Evolutionary conservation across 2,113 vertebrate genomes (phyloP).

Genomic region (Triplophysa dalaica): DNA sequence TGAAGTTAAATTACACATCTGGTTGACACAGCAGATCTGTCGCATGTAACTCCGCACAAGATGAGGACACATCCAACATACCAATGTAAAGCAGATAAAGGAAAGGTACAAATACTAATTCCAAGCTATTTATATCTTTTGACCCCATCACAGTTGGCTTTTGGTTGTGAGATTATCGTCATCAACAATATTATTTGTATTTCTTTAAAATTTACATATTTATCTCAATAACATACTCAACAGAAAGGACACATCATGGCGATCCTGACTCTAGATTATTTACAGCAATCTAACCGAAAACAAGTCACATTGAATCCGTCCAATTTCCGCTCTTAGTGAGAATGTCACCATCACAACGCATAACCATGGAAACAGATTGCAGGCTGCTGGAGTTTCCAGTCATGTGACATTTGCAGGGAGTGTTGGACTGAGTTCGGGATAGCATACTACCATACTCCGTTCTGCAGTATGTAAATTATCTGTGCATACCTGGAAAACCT

Average conservation of each 20-base stretch:
- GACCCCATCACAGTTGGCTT: conserved; percentile 54
- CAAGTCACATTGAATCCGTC: conserved; percentile 63
- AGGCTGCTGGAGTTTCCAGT: conserved; percentile 14
- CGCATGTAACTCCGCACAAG: conserved; percentile 37
- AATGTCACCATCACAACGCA: conserved; percentile 48
- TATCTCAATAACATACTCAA: conserved; percentile 73
- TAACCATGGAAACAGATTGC: conserved; percentile 55
- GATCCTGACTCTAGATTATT: conserved; percentile 69
- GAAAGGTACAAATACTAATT: conserved; percentile 65
- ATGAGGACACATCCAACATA: conserved; percentile 44
- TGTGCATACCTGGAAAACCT: too few relatives aligned
- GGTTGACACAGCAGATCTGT: conserved; percentile 29
- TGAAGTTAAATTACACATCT: conserved; percentile 16
- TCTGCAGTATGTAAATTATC: not conserved
- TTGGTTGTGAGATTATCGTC: conserved; percentile 49
- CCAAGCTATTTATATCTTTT: conserved; percentile 42
- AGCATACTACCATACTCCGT: not conserved
- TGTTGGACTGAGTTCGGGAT: not conserved
- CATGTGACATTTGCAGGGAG: conserved; percentile 21
- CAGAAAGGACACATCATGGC: conserved; percentile 75
- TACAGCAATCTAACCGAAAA: conserved; percentile 74
- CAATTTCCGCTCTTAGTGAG: conserved; percentile 50
- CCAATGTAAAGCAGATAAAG: conserved; percentile 61
- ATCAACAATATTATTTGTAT: conserved; percentile 48
- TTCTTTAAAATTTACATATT: conserved; percentile 69